A percentile compares a stretch with the other conserved stretches of the same genome.
phyloP scores from a whole-genome alignment of 2,888 invertebrate species.

The Melanostoma mellinum region DNA sequence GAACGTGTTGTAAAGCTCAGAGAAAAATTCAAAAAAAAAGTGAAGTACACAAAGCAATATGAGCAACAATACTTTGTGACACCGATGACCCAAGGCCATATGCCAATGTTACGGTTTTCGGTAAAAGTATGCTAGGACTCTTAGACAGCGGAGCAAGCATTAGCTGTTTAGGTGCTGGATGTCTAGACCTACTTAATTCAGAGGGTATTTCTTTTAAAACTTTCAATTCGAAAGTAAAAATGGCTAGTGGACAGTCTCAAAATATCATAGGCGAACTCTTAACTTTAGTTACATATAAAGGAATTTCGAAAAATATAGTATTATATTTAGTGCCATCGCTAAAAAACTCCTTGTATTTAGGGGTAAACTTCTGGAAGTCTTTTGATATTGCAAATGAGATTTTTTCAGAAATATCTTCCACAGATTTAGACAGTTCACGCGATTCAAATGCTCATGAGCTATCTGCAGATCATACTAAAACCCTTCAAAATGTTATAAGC shows the following conservation, averaged over 20 bases:
- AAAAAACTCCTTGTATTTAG: not conserved
- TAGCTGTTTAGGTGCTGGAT: conserved; percentile 22
- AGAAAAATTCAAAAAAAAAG: not conserved
- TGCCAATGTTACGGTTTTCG: conserved; percentile 4
- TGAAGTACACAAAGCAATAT: not conserved
- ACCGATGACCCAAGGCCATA: not conserved
- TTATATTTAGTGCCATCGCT: not conserved
- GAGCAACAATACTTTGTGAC: not conserved
- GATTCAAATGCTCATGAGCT: conserved; percentile 9
- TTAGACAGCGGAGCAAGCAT: conserved; percentile 25
- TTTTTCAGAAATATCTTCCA: conserved; percentile 4
- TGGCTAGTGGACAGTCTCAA: not conserved
- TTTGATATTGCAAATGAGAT: conserved; percentile 10
- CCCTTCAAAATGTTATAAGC: conserved; percentile 4
- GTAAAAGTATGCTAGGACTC: conserved; percentile 9
- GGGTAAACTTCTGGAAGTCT: conserved; percentile 23
- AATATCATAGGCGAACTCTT: conserved; percentile 1
- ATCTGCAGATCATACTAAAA: not conserved
- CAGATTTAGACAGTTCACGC: not conserved
- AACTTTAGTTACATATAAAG: conserved; percentile 3
- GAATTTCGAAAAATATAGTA: not conserved
- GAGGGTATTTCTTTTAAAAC: not conserved
- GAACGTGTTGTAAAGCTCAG: not conserved
- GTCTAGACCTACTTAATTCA: not conserved
- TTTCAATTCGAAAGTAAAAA: conserved; percentile 9